These are phyloP conservation scores for Sclerurus mexicanus DNA, from an alignment of 2,113 vertebrate species.

Conservation along the genomic window DNA sequence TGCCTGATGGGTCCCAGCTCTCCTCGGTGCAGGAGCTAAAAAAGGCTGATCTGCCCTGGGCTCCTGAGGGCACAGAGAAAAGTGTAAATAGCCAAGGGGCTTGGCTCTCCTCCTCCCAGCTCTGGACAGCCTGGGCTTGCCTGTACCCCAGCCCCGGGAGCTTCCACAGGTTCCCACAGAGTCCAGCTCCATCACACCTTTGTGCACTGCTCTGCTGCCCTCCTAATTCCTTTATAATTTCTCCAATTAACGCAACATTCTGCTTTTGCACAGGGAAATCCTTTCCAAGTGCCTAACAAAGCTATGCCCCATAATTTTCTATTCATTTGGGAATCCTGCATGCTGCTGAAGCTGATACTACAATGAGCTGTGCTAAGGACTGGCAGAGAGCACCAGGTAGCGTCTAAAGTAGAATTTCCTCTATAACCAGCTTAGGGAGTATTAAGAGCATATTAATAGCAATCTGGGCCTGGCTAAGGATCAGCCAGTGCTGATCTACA, in stretches of 20 bases:
- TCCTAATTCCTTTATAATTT: neutral
- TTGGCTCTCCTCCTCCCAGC: neutral
- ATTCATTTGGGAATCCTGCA: neutral
- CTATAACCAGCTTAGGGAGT: neutral
- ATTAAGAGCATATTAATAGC: conserved; percentile 6
- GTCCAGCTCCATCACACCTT: neutral
- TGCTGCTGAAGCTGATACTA: neutral
- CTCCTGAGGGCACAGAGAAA: neutral
- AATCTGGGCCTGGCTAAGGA: neutral
- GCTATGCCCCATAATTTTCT: neutral
- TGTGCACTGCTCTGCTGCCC: neutral
- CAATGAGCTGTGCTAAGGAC: neutral
- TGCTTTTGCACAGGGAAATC: neutral
- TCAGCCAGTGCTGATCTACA: neutral
- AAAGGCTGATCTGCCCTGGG: neutral
- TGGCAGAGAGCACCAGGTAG: fast-evolving
- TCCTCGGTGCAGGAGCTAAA: neutral
- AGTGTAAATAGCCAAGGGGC: neutral
- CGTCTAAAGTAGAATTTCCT: neutral
- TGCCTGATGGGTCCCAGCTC: fast-evolving
- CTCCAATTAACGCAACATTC: neutral
- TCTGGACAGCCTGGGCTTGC: neutral
- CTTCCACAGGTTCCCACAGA: neutral
- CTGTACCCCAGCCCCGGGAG: neutral
- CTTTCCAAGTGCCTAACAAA: neutral